phyloP scores from a whole-genome alignment of 2,888 invertebrate genomes.

The Limnephilus lunatus region DNA sequence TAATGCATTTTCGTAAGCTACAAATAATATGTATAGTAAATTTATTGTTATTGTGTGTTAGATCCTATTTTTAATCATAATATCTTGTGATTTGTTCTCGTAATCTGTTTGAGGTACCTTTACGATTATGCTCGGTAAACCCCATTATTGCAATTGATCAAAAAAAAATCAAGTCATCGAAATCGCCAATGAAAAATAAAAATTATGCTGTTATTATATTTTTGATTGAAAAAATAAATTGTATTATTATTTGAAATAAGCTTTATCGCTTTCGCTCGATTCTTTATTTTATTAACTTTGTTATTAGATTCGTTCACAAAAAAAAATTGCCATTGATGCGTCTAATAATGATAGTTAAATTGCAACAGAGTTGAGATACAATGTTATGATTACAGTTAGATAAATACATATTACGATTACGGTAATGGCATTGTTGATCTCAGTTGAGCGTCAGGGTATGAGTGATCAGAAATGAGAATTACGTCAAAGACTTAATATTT shows the following conservation, averaged over 20 bases:
- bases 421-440: conserved; percentile 17
- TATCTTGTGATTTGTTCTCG: background rate
- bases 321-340: background rate
- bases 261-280: background rate
- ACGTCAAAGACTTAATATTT: conserved; percentile 57
- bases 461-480: conserved; percentile 32
- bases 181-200: conserved; percentile 27
- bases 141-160: background rate
- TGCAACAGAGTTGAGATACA: background rate
- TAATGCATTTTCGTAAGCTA: background rate
- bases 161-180: conserved; percentile 12
- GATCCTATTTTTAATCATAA: background rate
- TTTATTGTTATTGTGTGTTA: conserved; percentile 2
- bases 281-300: background rate
- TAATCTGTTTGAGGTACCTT: background rate
- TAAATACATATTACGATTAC: background rate
- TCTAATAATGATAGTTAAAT: background rate
- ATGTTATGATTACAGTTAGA: background rate
- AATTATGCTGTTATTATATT: background rate
- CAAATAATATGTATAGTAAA: background rate
- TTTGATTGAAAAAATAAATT: background rate
- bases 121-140: background rate
- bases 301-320: background rate
- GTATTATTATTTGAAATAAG: background rate
- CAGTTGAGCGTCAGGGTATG: conserved; percentile 42